Conservation (phyloP, 1,140 invertebrate genomes). For the Lepidurus couesii region DNA sequence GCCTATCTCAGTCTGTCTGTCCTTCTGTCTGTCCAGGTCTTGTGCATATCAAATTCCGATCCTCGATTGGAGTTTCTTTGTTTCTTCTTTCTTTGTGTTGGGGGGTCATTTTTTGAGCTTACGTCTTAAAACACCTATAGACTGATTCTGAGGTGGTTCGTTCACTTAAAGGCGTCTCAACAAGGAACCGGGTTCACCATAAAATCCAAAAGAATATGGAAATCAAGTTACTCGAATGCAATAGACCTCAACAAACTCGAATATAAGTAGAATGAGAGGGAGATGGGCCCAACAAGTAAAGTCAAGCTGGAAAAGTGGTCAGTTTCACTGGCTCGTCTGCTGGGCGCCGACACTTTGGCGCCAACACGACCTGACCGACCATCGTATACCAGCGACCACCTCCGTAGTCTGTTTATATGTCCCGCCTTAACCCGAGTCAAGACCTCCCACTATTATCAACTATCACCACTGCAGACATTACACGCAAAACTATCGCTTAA, state of each 20-base stretch:
- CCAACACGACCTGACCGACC: slow-evolving; percentile 16
- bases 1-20: too few species aligned
- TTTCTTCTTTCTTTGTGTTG: too few species aligned
- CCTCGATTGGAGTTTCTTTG: too few species aligned
- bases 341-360: slow-evolving; percentile 20
- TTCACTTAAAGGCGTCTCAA: background rate
- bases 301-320: slow-evolving; percentile 13
- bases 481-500: background rate
- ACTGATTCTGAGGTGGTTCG: background rate
- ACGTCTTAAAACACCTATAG: background rate
- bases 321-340: slow-evolving; percentile 17
- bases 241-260: background rate
- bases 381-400: slow-evolving; percentile 11
- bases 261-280: background rate
- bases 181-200: background rate
- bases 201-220: background rate
- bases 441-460: slow-evolving; percentile 9
- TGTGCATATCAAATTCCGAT: too few species aligned
- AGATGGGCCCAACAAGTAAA: background rate
- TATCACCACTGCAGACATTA: background rate
- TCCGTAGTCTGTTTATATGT: background rate
- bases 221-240: background rate
- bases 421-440: slow-evolving; percentile 1
- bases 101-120: background rate
- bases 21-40: too few species aligned